Conservation (phyloP, 2,888 invertebrate species). For the Lithophane socia region DNA sequence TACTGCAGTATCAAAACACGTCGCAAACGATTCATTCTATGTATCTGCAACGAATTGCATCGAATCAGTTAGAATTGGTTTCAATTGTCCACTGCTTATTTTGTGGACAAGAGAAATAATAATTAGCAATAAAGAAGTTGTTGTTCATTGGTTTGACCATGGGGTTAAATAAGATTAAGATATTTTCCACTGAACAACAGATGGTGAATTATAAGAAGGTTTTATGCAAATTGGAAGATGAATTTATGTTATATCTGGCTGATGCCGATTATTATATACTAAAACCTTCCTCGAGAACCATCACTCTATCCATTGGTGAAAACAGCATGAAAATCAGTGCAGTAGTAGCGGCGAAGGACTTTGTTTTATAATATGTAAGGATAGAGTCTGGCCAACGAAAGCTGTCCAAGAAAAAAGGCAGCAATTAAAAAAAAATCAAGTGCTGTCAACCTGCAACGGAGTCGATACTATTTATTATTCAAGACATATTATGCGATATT, state of each 20-base stretch:
- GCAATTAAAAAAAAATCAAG: too few species aligned
- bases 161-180: conserved; percentile 7
- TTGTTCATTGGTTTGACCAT: conserved; percentile 11
- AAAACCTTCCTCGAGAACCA: too few species aligned
- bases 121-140: conserved; percentile 18
- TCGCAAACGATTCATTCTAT: background rate
- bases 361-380: too few species aligned
- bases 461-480: too few species aligned
- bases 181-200: background rate
- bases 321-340: too few species aligned
- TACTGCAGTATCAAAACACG: background rate
- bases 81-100: conserved; percentile 54
- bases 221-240: background rate
- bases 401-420: too few species aligned
- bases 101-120: conserved; percentile 25
- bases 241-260: too few species aligned
- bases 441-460: accelerated
- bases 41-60: conserved; percentile 41
- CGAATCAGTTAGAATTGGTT: conserved; percentile 75
- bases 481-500: too few species aligned
- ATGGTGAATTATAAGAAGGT: background rate
- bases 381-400: too few species aligned
- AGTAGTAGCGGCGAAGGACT: too few species aligned
- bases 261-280: too few species aligned
- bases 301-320: too few species aligned